These are phyloP conservation scores for Grapholita molesta DNA, from an alignment of 1,140 invertebrate genomes.

Conservation along the genomic window DNA sequence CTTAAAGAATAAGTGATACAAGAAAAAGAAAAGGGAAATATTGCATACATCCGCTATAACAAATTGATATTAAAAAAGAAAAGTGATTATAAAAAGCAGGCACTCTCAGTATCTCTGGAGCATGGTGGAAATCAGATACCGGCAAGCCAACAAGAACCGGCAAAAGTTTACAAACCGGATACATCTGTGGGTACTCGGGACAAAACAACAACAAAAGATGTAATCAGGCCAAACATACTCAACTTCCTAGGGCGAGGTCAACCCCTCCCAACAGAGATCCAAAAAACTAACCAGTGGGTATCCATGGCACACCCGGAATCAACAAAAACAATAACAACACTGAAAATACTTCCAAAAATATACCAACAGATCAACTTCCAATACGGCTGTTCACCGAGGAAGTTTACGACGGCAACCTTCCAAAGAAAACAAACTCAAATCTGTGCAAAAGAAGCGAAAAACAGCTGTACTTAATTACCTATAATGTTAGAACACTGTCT, in stretches of 20 bases:
- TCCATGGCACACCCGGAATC: neutral
- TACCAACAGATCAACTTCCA: neutral
- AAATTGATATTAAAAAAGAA: neutral
- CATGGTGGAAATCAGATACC: neutral
- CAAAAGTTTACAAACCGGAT: neutral
- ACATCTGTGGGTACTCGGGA: no score
- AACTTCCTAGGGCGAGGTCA: no score
- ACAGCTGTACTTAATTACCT: neutral
- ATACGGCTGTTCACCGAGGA: neutral
- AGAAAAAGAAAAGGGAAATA: neutral
- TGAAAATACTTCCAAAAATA: no score
- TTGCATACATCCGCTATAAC: neutral
- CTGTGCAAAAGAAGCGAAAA: no score
- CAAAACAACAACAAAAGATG: neutral
- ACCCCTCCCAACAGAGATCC: no score
- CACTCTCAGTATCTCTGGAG: neutral
- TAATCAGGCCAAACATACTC: neutral
- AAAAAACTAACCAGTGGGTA: no score
- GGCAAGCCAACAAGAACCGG: neutral
- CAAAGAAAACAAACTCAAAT: neutral
- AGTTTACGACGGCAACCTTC: neutral
- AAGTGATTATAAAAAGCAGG: neutral
- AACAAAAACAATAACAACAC: no score
- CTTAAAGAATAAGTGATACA: neutral
- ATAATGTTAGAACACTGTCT: neutral